Base-by-base conservation (phyloP, 2,888 invertebrate genomes). In the Odontocerum albicorne region DNA sequence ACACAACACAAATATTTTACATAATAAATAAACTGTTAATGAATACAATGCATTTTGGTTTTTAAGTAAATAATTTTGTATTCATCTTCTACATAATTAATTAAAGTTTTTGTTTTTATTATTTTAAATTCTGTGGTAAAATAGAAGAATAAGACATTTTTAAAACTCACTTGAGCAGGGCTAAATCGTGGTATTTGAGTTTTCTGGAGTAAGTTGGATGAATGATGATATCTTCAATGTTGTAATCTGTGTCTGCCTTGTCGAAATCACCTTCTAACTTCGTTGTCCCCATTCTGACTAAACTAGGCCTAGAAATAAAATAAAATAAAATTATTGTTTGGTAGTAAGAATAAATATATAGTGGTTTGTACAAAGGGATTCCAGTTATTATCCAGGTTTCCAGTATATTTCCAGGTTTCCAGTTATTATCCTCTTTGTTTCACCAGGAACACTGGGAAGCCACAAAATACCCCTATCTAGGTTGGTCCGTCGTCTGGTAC, bases 121-220 rank as follows among this genome's bases (percentile, higher is more conserved):
- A 10, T 22, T 17, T 27, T 22, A 21, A 46, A 20, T 20, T 35
- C 33, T 35, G 1, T 15, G 10, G 12, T 15, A 33, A n/a, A 20
- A n/a, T 15, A 38, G 17, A 22, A 32, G 4, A n/a, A n/a, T n/a
- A n/a, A n/a, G n/a, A n/a, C n/a, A n/a, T n/a, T n/a, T n/a, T 22
- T 17, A 12, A 35, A 42, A 46, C 39, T 63, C 67, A 76, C 77
- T 69, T 74, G n/a, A 77, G 38, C 6, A 77, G 63, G 1, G 73
- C 72, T 19, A 77, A 55, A 60, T 77, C 77, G 62, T 77, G 67
- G 55, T 77, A 77, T 60, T 76, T 75, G 51, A 68, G 66, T 7
- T 64, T 64, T 31, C 69, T 67, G 10, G 64, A 68, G 60, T 75
- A 76, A 1, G 65, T 59, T 0, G 77, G 76, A 47, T 76, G 71